Base-by-base conservation (phyloP, 2,113 vertebrate genomes). In the Eretmochelys imbricata region DNA sequence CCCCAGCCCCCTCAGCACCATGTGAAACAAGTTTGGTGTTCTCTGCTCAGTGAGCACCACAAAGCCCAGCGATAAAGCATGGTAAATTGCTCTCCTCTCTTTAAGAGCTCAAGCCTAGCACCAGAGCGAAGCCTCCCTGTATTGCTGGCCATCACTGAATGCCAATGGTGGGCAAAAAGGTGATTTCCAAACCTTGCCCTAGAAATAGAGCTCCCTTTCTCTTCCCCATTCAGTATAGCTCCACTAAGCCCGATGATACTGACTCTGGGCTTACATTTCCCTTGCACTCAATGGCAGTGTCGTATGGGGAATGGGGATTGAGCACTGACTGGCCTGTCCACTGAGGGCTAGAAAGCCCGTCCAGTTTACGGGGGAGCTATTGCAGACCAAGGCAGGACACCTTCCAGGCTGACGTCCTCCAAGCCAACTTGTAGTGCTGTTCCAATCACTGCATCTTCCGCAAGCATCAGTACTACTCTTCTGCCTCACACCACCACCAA, bases 281-380 rank as follows among this genome's bases (percentile, higher is more conserved):
- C 62, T 65, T 89, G 82, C 50, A 65, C 92, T 93, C 10, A 29
- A 88, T 0, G 0, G 76, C 83, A 93, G 93, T 69, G 88, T 95
- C 90, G 50, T 5, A 85, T 87, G 0, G 14, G 25, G 22, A 35
- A 78, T 22, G 85, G 95, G 94, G 95, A 96, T 12, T 65, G 91
- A 94, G 93, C 42, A 96, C 95, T 92, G 96, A 97, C 96, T 93
- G 95, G 95, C 95, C 91, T 89, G 95, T 97, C 82, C 97, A 93
- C 35, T 1, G 1, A 96, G 54, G 94, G 95, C 50, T 81, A 94
- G 85, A 89, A 91, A 92, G 75, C 90, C 35, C 59, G 95, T 93
- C 94, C 95, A 93, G 1, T 2, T 91, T 95, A 87, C 89, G 51
- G 5, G 13, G 80, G 95, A 88, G 81, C 93, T 97, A 93, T 96